Evolutionary conservation across 2,797 vertebrate genomes (phyloP).

Genomic region (Taenioides sp.): DNA sequence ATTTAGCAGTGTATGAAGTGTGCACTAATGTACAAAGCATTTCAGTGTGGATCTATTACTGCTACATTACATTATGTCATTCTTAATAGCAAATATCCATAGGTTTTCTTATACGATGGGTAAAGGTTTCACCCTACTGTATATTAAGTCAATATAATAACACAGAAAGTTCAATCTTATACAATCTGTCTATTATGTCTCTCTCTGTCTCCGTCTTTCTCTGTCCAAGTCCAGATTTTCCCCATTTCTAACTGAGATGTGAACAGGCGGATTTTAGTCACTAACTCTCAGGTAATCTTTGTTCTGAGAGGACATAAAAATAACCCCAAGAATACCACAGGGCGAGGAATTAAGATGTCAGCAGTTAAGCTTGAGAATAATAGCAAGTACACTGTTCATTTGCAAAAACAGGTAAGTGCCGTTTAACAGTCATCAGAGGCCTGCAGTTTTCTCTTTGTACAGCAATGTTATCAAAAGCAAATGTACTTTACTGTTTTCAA

Average conservation of each 20-base stretch:
- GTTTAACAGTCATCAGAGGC: too few relatives aligned
- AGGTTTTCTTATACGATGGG: too few relatives aligned
- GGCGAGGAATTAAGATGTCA: background rate
- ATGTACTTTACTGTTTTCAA: too few relatives aligned
- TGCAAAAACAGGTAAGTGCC: too few relatives aligned
- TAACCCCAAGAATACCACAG: background rate
- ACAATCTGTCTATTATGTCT: background rate
- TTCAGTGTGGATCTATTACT: too few relatives aligned
- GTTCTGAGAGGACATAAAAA: constrained; percentile 8
- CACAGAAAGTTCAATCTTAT: background rate
- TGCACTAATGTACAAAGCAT: too few relatives aligned
- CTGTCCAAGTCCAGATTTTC: constrained; percentile 39
- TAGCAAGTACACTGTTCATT: background rate
- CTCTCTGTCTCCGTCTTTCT: too few relatives aligned
- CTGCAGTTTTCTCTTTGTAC: too few relatives aligned
- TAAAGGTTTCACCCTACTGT: too few relatives aligned
- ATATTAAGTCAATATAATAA: background rate
- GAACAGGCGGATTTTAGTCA: constrained; percentile 20
- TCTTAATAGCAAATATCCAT: too few relatives aligned
- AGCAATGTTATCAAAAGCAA: too few relatives aligned
- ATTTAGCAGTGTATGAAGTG: background rate
- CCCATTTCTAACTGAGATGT: constrained; percentile 27
- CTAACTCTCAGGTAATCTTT: constrained; percentile 6
- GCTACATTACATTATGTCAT: too few relatives aligned
- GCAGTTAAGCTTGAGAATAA: background rate